A percentile compares a stretch with the other conserved stretches of the same genome.
Conservation (phyloP, 64 coral and sea anemone genomes). For the Hydrozoanthus tunicans region DNA sequence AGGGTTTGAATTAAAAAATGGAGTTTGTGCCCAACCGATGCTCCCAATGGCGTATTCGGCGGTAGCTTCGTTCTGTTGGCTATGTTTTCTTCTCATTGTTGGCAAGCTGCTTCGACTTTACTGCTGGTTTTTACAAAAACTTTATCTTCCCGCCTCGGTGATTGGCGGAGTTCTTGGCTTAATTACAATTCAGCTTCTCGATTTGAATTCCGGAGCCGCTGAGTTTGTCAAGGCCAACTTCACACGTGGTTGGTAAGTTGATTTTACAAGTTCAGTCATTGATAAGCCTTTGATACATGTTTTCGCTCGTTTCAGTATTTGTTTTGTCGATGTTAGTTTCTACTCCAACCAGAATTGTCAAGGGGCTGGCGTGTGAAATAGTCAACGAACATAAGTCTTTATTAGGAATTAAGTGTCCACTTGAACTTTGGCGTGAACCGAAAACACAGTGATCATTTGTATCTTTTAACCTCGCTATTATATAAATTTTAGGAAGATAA, state of each 20-base stretch:
- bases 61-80: conserved; percentile 75
- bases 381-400: too few species aligned
- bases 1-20: conserved; percentile 50
- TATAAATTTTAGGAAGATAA: too few species aligned
- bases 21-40: conserved; percentile 40
- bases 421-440: too few species aligned
- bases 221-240: conserved; percentile 72
- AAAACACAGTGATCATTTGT: too few species aligned
- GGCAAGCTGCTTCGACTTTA: conserved; percentile 78
- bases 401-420: too few species aligned
- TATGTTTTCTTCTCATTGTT: conserved; percentile 79
- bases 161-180: conserved; percentile 71
- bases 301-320: neutral
- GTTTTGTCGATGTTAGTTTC: neutral
- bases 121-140: conserved; percentile 72
- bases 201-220: conserved; percentile 15
- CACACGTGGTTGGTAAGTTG: conserved; percentile 76
- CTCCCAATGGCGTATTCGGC: conserved; percentile 66
- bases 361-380: too few species aligned
- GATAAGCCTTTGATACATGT: neutral
- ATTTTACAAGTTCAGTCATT: neutral
- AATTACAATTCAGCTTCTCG: conserved; percentile 53
- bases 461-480: too few species aligned
- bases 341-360: too few species aligned
- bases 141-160: conserved; percentile 77